Percentiles rank a stretch among this genome's conserved stretches.
These are phyloP conservation scores for Drosophila nr. medialis DNA, from an alignment of 2,888 invertebrate species.

Conservation along the genomic window DNA sequence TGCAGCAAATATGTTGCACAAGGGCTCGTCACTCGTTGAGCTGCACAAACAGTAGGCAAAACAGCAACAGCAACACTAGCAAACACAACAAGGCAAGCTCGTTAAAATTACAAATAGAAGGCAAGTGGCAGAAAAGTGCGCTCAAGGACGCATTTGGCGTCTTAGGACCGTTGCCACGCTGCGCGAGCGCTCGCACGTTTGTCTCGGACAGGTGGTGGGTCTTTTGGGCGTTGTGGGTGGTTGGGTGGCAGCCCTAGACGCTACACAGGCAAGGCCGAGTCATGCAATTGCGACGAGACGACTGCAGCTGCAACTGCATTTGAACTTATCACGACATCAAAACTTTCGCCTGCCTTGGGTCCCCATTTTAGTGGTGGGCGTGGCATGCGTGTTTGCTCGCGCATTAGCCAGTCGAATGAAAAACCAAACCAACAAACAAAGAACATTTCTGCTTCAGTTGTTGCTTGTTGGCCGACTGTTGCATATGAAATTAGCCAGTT, in stretches of 20 bases:
- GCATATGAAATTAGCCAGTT: conserved; percentile 47
- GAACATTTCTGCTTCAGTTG: conserved; percentile 34
- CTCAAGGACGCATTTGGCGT: conserved; percentile 75
- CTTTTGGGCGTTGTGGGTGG: conserved; percentile 30
- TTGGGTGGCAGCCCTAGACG: neutral
- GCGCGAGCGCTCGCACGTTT: conserved; percentile 4
- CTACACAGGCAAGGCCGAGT: conserved; percentile 6
- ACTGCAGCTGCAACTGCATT: conserved; percentile 35
- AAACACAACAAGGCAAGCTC: conserved; percentile 46
- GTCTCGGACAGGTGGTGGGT: conserved; percentile 9
- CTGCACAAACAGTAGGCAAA: conserved; percentile 57
- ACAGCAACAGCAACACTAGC: conserved; percentile 39
- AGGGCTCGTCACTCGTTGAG: conserved; percentile 65
- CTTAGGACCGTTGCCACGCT: conserved; percentile 30
- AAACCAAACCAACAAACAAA: conserved; percentile 5
- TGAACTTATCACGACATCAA: conserved; percentile 65
- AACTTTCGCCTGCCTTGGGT: conserved; percentile 40
- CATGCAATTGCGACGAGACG: conserved; percentile 46
- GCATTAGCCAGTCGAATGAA: conserved; percentile 39
- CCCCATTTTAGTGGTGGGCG: conserved; percentile 9
- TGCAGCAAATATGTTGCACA: conserved; percentile 69
- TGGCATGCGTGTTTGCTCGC: conserved; percentile 58
- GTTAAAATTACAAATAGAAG: conserved; percentile 79
- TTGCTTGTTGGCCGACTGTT: conserved; percentile 41
- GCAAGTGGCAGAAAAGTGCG: conserved; percentile 79